Evolutionary conservation across 2,888 invertebrate genomes (phyloP).

Genomic region (Cremastobaeus sp.): DNA sequence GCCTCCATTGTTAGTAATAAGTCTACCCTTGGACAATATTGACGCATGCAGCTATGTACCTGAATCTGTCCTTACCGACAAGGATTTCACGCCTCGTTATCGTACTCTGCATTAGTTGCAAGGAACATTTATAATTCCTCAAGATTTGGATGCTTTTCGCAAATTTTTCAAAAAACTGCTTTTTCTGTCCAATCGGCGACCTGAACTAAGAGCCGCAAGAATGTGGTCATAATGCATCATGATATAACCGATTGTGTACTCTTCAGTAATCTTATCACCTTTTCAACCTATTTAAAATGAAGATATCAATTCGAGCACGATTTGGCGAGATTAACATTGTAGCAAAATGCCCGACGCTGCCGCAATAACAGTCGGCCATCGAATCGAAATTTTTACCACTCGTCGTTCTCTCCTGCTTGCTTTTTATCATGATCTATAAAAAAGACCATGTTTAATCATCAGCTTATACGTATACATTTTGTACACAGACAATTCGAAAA

Average conservation of each 20-base stretch:
- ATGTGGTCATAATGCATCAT: constrained; percentile 30
- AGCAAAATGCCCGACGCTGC: neutral
- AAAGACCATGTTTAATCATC: constrained; percentile 38
- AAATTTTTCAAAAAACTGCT: too few relatives aligned
- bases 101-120: too few relatives aligned
- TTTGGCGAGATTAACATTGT: constrained; percentile 22
- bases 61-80: neutral
- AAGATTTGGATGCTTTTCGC: too few relatives aligned
- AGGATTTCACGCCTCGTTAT: too few relatives aligned
- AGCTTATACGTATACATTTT: constrained; percentile 28
- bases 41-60: neutral
- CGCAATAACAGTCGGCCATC: constrained; percentile 6
- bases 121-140: too few relatives aligned
- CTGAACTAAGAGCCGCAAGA: neutral
- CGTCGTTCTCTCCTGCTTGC: neutral
- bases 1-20: constrained; percentile 7
- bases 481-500: constrained; percentile 35
- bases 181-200: too few relatives aligned
- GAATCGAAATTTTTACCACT: constrained; percentile 1
- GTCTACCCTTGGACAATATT: neutral
- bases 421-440: constrained; percentile 5
- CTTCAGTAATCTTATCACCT: constrained; percentile 46
- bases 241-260: constrained; percentile 40
- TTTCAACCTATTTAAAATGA: constrained; percentile 46
- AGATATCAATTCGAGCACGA: constrained; percentile 30